Evolutionary conservation across 2,797 vertebrate genomes (phyloP).

Genomic region (Nyctibius grandis): DNA sequence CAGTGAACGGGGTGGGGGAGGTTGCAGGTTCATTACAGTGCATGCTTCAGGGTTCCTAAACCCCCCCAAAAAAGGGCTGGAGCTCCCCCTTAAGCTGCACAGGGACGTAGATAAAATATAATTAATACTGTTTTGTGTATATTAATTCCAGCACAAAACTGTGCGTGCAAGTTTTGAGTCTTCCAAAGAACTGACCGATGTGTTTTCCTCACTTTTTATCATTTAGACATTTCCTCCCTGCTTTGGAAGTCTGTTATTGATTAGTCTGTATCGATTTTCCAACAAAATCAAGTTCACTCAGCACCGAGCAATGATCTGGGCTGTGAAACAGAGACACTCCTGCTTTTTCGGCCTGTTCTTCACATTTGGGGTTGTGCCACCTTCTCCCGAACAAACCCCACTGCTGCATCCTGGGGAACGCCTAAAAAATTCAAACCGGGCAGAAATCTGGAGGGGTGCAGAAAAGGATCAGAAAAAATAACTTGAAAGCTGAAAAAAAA

Average conservation of each 20-base stretch:
- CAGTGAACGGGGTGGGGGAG: accelerated
- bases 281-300: not conserved
- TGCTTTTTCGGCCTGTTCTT: not conserved
- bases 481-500: not conserved
- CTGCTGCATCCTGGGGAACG: not conserved
- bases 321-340: not conserved
- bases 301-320: accelerated
- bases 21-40: too few species aligned
- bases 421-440: not conserved
- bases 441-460: not conserved
- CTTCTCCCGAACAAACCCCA: not conserved
- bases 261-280: not conserved
- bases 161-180: accelerated
- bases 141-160: not conserved
- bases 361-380: not conserved
- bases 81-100: too few species aligned
- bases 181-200: accelerated
- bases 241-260: not conserved
- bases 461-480: not conserved
- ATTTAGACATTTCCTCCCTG: accelerated
- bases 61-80: not conserved
- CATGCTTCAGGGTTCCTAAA: not conserved
- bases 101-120: not conserved
- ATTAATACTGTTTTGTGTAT: not conserved
- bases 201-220: not conserved